These are phyloP conservation scores for Protodeltote pygarga DNA, from an alignment of 2,888 invertebrate genomes.

Conservation along the genomic window DNA sequence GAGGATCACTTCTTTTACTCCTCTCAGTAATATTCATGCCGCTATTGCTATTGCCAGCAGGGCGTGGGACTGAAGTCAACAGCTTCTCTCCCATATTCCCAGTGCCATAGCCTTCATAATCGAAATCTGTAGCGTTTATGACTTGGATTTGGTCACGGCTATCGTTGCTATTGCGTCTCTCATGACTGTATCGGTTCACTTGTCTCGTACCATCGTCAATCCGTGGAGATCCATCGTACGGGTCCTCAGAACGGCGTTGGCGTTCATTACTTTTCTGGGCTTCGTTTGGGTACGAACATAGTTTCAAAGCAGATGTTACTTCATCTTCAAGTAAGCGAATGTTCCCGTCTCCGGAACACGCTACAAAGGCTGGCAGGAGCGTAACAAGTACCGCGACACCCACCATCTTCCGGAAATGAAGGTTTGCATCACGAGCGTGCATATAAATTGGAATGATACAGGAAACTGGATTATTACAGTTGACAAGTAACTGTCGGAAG, in stretches of 20 bases:
- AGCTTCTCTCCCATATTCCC: conserved; percentile 59
- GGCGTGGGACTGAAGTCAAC: conserved; percentile 53
- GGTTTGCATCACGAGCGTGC: conserved; percentile 5
- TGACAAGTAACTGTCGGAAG: conserved; percentile 65
- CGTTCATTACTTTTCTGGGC: conserved; percentile 39
- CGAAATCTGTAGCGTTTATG: conserved; percentile 67
- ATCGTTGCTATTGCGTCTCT: conserved; percentile 62
- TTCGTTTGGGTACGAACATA: conserved; percentile 57
- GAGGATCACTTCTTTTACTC: conserved; percentile 65
- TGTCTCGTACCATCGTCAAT: conserved; percentile 63
- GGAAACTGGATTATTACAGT: conserved; percentile 65
- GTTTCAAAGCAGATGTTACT: conserved; percentile 68
- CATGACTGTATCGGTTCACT: conserved; percentile 66
- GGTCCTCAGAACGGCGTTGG: conserved; percentile 51
- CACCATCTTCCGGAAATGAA: conserved; percentile 58
- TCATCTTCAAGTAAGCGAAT: conserved; percentile 78
- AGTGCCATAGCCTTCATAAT: conserved; percentile 59
- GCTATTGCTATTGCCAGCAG: conserved; percentile 39
- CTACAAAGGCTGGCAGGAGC: conserved; percentile 59
- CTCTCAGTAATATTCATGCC: conserved; percentile 29
- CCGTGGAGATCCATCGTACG: conserved; percentile 52
- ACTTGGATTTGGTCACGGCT: conserved; percentile 61
- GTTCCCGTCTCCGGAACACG: conserved; percentile 73
- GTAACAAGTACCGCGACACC: conserved; percentile 51
- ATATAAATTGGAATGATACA: conserved; percentile 61